Evolutionary conservation across 2,888 invertebrate species (phyloP).

Genomic region (Drosophila helvetica): DNA sequence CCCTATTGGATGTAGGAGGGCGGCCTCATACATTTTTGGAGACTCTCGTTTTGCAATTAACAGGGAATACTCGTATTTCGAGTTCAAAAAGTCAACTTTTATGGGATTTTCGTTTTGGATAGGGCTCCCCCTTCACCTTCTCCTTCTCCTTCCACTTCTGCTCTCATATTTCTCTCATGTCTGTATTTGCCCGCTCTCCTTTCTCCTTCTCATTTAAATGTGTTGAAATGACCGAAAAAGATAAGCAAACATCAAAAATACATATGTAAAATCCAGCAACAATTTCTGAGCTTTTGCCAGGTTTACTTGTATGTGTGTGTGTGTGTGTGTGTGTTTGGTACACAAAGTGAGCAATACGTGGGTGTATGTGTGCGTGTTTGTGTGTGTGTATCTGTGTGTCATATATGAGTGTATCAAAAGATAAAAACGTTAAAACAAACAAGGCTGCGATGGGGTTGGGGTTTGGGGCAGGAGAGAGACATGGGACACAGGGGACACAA

Average conservation of each 20-base stretch:
- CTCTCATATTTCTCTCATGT: not conserved
- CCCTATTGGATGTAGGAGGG: not conserved
- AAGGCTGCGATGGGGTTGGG: slow-evolving; percentile 30
- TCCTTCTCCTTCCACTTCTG: too few species aligned
- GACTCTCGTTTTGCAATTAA: not conserved
- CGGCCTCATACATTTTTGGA: not conserved
- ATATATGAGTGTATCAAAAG: slow-evolving; percentile 72
- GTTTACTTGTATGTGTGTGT: slow-evolving; percentile 36
- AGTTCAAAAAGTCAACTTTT: slow-evolving; percentile 3
- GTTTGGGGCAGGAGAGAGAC: slow-evolving; percentile 9
- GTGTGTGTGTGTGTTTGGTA: slow-evolving; percentile 33
- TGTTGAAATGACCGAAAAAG: slow-evolving; percentile 71
- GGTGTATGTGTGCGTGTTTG: slow-evolving; percentile 8
- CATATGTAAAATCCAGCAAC: slow-evolving; percentile 38
- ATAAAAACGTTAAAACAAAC: slow-evolving; percentile 76
- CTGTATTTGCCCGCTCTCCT: not conserved
- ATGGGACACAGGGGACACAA: slow-evolving; percentile 40
- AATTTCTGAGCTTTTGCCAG: slow-evolving; percentile 53
- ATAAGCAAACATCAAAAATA: slow-evolving; percentile 64
- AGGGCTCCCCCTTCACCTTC: not conserved
- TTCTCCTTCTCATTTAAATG: slow-evolving; percentile 63
- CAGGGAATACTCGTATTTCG: slow-evolving; percentile 1
- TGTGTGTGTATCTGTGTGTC: slow-evolving; percentile 44
- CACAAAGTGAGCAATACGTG: slow-evolving; percentile 73
- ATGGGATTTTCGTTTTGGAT: slow-evolving; percentile 3